Evolutionary conservation across 2,888 invertebrate species (phyloP), one percentile per base, ranked within the genome.

Genomic region (Pelosia muscerda): DNA sequence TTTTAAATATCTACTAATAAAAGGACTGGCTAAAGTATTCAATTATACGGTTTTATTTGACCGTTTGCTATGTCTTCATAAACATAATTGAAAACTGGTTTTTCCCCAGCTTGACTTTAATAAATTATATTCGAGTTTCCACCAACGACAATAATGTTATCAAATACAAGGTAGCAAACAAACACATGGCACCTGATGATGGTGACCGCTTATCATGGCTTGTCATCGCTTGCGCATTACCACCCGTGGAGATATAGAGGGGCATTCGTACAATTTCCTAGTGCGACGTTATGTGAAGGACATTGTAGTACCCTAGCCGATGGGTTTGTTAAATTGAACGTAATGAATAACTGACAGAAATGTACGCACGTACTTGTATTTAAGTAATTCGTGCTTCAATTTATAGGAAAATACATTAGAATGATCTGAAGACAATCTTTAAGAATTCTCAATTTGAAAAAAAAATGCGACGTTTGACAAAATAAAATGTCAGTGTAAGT

Each of bases 151-250:
- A 49, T 49, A n/a, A 49, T 8, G 49, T 3, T 59, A 6, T 42
- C n/a, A 38, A 8, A 66, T 62, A 69, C 59, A 58, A 66, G 65
- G 63, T 11, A 57, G 49, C 23, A 26, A 49, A 54, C 49, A 19
- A 49, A n/a, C 49, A 49, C 49, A 49, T 49, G 49, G 49, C n/a
- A 49, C 49, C n/a, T 49, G 49, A n/a, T 49, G 49, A 49, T 49
- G 49, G 49, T 49, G n/a, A 19, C n/a, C 49, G 49, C 49, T 49
- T 49, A 49, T 49, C 49, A n/a, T 49, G 49, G 49, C 49, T n/a
- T 49, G 49, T 49, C 49, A 49, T 49, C 49, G 49, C 49, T 49
- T 49, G 49, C 49, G 49, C 49, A 49, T 49, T 49, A 49, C 49
- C 49, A 49, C 49, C 49, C 49, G 49, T n/a, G 19, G 49, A 8